These are phyloP conservation scores for Andricus grossulariae DNA, from an alignment of 1,140 invertebrate species.

Conservation along the genomic window DNA sequence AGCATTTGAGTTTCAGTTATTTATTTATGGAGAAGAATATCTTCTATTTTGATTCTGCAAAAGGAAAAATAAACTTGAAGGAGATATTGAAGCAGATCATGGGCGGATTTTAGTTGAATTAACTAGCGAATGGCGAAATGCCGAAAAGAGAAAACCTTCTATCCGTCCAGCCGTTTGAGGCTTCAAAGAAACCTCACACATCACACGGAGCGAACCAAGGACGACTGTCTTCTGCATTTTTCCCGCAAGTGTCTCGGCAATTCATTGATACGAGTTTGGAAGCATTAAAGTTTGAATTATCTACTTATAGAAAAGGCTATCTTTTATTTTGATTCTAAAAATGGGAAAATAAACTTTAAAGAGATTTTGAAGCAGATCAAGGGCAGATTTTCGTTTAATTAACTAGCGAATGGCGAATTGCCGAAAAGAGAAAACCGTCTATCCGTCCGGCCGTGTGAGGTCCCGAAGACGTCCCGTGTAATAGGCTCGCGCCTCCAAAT, in stretches of 20 bases:
- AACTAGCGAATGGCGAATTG: conserved; percentile 61
- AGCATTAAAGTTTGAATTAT: too few relatives aligned
- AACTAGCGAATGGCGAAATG: conserved; percentile 61
- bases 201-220: too few relatives aligned
- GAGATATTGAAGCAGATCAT: conserved; percentile 55
- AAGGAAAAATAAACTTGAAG: too few relatives aligned
- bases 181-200: conserved; percentile 60
- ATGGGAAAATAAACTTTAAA: not conserved
- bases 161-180: conserved; percentile 49
- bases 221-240: too few relatives aligned
- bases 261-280: too few relatives aligned
- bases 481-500: conserved; percentile 74
- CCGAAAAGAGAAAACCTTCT: conserved; percentile 44
- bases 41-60: too few relatives aligned
- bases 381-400: conserved; percentile 71
- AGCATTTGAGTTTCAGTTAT: too few relatives aligned
- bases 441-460: conserved; percentile 49
- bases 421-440: conserved; percentile 45
- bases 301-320: too few relatives aligned
- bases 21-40: too few relatives aligned
- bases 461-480: conserved; percentile 62
- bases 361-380: conserved; percentile 55
- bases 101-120: conserved; percentile 71
- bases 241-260: too few relatives aligned
- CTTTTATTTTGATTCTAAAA: too few relatives aligned